Percentiles rank a stretch among this genome's conserved stretches.
phyloP scores from a whole-genome alignment of 1,140 invertebrate species.

The Heterodera schachtii region DNA sequence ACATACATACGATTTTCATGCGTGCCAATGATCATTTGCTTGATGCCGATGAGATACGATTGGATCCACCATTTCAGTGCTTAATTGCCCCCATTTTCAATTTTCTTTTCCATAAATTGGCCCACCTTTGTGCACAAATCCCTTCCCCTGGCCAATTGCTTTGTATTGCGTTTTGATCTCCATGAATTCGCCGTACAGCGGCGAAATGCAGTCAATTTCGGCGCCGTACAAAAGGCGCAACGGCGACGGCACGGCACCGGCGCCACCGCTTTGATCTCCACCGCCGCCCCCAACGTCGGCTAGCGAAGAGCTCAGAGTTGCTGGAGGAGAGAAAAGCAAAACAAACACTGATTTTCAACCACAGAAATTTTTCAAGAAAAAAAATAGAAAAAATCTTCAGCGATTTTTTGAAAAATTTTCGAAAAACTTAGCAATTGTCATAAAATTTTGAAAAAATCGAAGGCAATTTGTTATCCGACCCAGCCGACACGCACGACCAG shows the following conservation, averaged over 20 bases:
- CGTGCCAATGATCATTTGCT: slow-evolving; percentile 10
- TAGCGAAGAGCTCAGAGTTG: not conserved
- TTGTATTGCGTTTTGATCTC: slow-evolving; percentile 28
- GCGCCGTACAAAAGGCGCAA: slow-evolving; percentile 26
- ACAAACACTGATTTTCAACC: too few relatives aligned
- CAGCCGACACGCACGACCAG: too few relatives aligned
- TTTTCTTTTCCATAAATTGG: not conserved
- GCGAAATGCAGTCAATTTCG: slow-evolving; percentile 30
- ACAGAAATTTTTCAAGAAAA: too few relatives aligned
- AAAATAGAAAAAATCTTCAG: too few relatives aligned
- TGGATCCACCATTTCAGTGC: slow-evolving; percentile 27
- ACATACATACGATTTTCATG: slow-evolving; percentile 19
- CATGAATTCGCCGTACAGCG: slow-evolving; percentile 10
- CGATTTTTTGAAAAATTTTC: too few relatives aligned
- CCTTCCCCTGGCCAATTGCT: slow-evolving; percentile 15
- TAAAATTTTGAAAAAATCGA: too few relatives aligned
- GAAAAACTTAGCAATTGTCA: too few relatives aligned
- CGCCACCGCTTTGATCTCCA: too few relatives aligned
- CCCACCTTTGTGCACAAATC: slow-evolving; percentile 25
- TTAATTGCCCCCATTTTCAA: not conserved
- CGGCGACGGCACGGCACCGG: too few relatives aligned
- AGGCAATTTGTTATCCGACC: too few relatives aligned
- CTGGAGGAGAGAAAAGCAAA: too few relatives aligned
- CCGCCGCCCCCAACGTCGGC: not conserved
- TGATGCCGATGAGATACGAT: slow-evolving; percentile 24